These are phyloP conservation scores for Zophobas atratus DNA, from an alignment of 1,140 invertebrate species.

Conservation along the genomic window DNA sequence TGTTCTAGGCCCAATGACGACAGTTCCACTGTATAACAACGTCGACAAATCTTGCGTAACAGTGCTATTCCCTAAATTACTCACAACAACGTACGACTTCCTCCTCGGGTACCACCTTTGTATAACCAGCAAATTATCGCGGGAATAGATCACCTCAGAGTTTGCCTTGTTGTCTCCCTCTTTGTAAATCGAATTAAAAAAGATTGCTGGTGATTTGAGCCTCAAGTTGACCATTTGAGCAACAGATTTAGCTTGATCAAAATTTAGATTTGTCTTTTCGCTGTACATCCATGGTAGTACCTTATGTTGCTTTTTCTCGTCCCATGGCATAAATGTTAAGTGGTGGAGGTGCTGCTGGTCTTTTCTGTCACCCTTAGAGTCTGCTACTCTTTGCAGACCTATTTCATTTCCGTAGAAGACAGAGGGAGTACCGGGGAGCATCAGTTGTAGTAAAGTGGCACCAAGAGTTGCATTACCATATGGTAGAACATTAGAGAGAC, in stretches of 20 bases:
- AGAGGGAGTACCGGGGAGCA: slow-evolving; percentile 84
- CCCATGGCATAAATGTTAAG: slow-evolving; percentile 78
- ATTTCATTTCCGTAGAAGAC: slow-evolving; percentile 90
- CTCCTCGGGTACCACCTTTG: slow-evolving; percentile 84
- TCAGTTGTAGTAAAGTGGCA: slow-evolving; percentile 78
- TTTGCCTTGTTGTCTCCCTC: slow-evolving; percentile 75
- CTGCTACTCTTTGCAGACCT: slow-evolving; percentile 69
- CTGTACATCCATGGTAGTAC: slow-evolving; percentile 75
- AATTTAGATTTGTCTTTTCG: slow-evolving; percentile 65
- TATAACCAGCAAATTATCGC: slow-evolving; percentile 78
- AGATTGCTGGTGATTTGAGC: slow-evolving; percentile 76
- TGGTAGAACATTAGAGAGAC: slow-evolving; percentile 72
- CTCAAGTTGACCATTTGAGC: slow-evolving; percentile 73
- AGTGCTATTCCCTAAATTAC: slow-evolving; percentile 75
- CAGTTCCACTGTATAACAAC: slow-evolving; percentile 82
- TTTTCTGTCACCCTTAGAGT: slow-evolving; percentile 72
- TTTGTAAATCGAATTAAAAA: slow-evolving; percentile 78
- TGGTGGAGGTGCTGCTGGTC: slow-evolving; percentile 78
- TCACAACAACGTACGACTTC: slow-evolving; percentile 81
- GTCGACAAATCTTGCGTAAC: slow-evolving; percentile 80
- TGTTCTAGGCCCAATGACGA: slow-evolving; percentile 75
- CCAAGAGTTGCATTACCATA: slow-evolving; percentile 76
- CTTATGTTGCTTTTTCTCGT: slow-evolving; percentile 57
- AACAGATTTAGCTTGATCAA: slow-evolving; percentile 71
- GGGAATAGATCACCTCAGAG: slow-evolving; percentile 75